Percentiles rank a stretch among this genome's conserved stretches.
phyloP scores from a whole-genome alignment of 2,888 invertebrate genomes.

The Dromius quadrimaculatus region DNA sequence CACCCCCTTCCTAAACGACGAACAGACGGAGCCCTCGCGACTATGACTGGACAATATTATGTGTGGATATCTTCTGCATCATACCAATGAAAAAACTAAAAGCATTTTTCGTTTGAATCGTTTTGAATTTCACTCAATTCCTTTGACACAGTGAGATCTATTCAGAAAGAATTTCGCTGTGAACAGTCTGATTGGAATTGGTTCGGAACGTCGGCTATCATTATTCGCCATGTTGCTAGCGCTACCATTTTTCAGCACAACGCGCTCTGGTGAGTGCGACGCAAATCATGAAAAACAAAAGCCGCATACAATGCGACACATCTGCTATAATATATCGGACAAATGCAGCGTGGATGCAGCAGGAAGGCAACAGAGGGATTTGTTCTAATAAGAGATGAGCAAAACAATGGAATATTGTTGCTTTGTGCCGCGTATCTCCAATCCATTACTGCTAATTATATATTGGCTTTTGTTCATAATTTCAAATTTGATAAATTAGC shows the following conservation, averaged over 20 bases:
- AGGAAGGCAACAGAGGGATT: neutral
- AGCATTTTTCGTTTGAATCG: neutral
- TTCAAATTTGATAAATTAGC: too few species aligned
- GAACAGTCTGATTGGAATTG: neutral
- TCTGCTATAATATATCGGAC: conserved; percentile 22
- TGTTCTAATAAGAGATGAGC: neutral
- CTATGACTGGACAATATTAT: too few species aligned
- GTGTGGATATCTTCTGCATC: too few species aligned
- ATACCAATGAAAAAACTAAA: neutral
- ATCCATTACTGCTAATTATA: too few species aligned
- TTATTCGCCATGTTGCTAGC: conserved; percentile 13
- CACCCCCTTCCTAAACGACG: too few species aligned
- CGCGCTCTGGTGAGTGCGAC: too few species aligned
- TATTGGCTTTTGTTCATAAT: too few species aligned
- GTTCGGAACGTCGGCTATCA: neutral
- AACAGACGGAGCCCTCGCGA: too few species aligned
- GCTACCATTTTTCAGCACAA: neutral
- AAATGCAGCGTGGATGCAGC: conserved; percentile 5
- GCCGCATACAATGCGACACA: conserved; percentile 9
- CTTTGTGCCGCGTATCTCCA: too few species aligned
- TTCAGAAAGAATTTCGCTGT: neutral
- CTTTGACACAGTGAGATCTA: conserved; percentile 7
- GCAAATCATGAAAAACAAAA: conserved; percentile 23
- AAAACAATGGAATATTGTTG: neutral
- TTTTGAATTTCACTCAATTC: neutral